Conservation (phyloP, 2,888 invertebrate species). For the Oeneis ivallda region DNA sequence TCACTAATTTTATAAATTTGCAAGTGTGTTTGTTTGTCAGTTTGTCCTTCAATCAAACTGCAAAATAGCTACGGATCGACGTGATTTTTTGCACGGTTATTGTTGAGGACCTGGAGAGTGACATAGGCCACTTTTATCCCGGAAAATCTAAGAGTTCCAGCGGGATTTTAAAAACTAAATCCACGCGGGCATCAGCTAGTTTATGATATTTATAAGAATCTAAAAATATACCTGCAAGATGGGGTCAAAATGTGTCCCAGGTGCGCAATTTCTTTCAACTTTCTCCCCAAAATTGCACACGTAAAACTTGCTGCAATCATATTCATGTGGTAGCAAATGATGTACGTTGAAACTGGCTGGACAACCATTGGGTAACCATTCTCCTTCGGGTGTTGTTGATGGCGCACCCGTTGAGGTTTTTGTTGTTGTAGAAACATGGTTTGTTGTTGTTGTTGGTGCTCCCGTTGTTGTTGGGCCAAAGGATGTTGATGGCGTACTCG, state of each 20-base stretch:
- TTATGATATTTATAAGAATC: too few species aligned
- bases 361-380: conserved; percentile 16
- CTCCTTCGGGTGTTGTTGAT: conserved; percentile 4
- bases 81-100: too few species aligned
- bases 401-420: neutral
- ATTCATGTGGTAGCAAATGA: conserved; percentile 16
- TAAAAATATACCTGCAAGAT: neutral
- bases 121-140: too few species aligned
- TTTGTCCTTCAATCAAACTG: too few species aligned
- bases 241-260: conserved; percentile 12
- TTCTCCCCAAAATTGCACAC: conserved; percentile 14
- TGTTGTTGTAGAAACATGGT: neutral
- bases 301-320: conserved; percentile 22
- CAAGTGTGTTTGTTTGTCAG: too few species aligned
- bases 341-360: conserved; percentile 17
- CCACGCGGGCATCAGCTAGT: too few species aligned
- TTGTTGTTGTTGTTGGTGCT: conserved; percentile 3
- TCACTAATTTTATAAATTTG: too few species aligned
- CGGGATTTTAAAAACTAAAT: too few species aligned
- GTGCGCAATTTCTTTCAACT: conserved; percentile 8
- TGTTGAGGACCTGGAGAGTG: too few species aligned
- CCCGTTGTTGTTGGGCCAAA: neutral
- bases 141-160: too few species aligned
- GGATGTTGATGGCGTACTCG: neutral
- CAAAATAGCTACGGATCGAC: too few species aligned